Conservation (phyloP, 2,113 vertebrate genomes). For the Hypomesus transpacificus region DNA sequence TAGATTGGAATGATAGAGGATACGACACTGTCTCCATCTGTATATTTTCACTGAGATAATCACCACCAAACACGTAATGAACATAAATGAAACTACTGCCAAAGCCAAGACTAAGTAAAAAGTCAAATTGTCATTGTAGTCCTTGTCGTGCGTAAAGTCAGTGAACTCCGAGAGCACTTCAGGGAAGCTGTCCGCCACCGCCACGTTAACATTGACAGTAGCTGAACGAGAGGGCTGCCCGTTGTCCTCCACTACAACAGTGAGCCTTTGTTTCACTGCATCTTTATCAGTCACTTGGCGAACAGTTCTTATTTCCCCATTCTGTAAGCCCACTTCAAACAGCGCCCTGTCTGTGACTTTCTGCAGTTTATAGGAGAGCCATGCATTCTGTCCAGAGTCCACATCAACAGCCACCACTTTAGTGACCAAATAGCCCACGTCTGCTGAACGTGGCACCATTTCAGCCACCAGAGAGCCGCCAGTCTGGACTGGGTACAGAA, state of each 20-base stretch:
- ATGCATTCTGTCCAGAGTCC: slow-evolving; percentile 45
- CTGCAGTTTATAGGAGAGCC: slow-evolving; percentile 32
- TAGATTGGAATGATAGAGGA: slow-evolving; percentile 26
- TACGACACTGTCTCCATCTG: slow-evolving; percentile 26
- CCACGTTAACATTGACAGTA: slow-evolving; percentile 12
- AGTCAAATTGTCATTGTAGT: slow-evolving; percentile 35
- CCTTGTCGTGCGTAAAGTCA: slow-evolving; percentile 29
- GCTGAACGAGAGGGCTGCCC: slow-evolving; percentile 20
- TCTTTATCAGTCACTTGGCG: slow-evolving; percentile 35
- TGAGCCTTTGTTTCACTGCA: slow-evolving; percentile 29
- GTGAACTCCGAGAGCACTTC: slow-evolving; percentile 30
- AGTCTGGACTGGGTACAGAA: slow-evolving; percentile 53
- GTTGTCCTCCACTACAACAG: slow-evolving; percentile 34
- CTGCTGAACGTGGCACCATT: slow-evolving; percentile 42
- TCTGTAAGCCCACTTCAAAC: slow-evolving; percentile 31
- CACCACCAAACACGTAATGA: slow-evolving; percentile 57
- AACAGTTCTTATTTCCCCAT: slow-evolving; percentile 28
- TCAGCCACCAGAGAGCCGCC: slow-evolving; percentile 36
- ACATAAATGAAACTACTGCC: slow-evolving; percentile 56
- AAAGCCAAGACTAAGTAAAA: slow-evolving; percentile 56
- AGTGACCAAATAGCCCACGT: slow-evolving; percentile 30
- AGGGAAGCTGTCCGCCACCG: slow-evolving; percentile 14
- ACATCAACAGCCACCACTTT: slow-evolving; percentile 57
- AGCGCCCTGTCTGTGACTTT: slow-evolving; percentile 29
- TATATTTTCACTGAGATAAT: slow-evolving; percentile 44